A percentile compares a stretch with the other conserved stretches of the same genome.
phyloP scores from a whole-genome alignment of 2,888 invertebrate species.

The Tenthredo mesomela region DNA sequence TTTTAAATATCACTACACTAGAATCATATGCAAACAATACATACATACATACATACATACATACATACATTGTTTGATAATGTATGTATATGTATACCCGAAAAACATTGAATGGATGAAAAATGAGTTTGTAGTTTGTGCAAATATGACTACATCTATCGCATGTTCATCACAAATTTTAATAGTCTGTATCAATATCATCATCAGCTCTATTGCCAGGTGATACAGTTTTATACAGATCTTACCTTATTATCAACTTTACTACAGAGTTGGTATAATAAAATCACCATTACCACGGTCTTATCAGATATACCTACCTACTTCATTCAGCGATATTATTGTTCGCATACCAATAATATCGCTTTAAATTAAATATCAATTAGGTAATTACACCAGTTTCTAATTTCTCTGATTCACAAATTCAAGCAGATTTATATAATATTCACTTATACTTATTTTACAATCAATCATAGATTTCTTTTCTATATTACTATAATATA shows the following conservation, averaged over 20 bases:
- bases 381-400: neutral
- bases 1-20: constrained; percentile 19
- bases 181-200: constrained; percentile 1
- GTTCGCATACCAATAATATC: constrained; percentile 11
- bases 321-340: constrained; percentile 3
- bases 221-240: constrained; percentile 18
- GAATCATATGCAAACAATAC: neutral
- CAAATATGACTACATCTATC: constrained; percentile 36
- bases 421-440: neutral
- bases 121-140: constrained; percentile 34
- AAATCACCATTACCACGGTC: neutral
- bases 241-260: neutral
- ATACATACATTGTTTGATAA: too few species aligned
- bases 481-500: neutral
- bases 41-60: too few species aligned
- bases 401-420: neutral
- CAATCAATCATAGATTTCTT: neutral
- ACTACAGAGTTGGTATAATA: constrained; percentile 24
- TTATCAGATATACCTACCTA: neutral
- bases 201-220: neutral
- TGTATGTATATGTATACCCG: neutral
- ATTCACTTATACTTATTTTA: neutral
- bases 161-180: neutral
- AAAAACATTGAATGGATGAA: constrained; percentile 40
- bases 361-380: neutral